Conservation (phyloP, 2,888 invertebrate genomes). For the Philhelius pedissequus region DNA sequence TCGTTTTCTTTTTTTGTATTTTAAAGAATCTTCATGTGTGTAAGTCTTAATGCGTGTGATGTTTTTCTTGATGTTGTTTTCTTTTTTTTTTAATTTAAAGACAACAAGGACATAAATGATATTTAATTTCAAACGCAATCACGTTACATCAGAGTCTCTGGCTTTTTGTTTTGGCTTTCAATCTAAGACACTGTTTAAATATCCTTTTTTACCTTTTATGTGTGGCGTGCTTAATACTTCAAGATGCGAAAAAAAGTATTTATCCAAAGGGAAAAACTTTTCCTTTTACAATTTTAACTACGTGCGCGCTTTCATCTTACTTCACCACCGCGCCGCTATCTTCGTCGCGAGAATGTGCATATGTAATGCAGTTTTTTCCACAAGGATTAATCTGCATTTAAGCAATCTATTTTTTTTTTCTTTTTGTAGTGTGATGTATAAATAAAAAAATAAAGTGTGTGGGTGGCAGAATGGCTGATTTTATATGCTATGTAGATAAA, state of each 20-base stretch:
- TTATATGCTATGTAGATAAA: neutral
- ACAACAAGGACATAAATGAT: conserved; percentile 13
- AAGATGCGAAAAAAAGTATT: neutral
- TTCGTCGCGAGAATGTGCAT: conserved; percentile 28
- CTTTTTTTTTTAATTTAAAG: neutral
- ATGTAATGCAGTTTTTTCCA: conserved; percentile 39
- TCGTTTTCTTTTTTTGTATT: neutral
- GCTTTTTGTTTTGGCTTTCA: neutral
- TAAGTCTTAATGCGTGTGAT: neutral
- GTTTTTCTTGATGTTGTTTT: neutral
- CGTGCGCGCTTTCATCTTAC: neutral
- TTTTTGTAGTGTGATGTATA: neutral
- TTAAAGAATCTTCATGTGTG: neutral
- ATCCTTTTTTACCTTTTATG: conserved; percentile 17
- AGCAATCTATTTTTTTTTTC: conserved; percentile 1
- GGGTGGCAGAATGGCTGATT: neutral
- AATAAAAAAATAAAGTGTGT: neutral
- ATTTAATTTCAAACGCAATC: conserved; percentile 62
- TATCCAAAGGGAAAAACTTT: conserved; percentile 19
- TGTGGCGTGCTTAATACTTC: neutral
- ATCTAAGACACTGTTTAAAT: neutral
- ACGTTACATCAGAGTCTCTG: conserved; percentile 1
- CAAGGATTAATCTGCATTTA: conserved; percentile 50
- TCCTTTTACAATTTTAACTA: neutral
- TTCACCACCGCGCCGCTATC: no score